Percentiles rank a stretch among this genome's conserved stretches.
Conservation (phyloP, 2,113 vertebrate species). For the Osmerus eperlanus region DNA sequence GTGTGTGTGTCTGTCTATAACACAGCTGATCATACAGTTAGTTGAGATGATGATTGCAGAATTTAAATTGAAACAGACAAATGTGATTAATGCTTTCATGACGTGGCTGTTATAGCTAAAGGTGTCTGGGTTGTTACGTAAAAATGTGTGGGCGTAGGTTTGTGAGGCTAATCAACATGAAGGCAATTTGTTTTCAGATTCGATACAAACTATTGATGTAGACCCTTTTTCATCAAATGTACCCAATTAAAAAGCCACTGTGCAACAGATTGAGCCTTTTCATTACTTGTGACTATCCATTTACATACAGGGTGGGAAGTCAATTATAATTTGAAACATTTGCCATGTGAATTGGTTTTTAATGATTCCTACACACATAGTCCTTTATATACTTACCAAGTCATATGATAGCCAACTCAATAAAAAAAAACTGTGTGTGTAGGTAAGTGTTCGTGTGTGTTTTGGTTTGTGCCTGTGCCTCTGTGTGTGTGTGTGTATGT, state of each 20-base stretch:
- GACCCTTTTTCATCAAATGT: neutral
- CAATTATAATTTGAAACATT: neutral
- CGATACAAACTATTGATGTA: neutral
- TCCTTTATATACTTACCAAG: neutral
- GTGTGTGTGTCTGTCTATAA: no score
- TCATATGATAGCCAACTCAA: conserved; percentile 17
- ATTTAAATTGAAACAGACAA: no score
- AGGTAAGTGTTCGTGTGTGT: neutral
- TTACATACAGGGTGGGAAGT: neutral
- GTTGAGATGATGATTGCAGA: no score
- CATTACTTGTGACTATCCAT: neutral
- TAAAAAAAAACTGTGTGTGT: neutral
- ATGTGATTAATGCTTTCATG: no score
- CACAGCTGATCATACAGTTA: no score
- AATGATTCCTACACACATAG: neutral
- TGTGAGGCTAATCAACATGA: neutral
- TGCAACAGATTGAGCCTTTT: neutral
- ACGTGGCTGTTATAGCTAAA: no score
- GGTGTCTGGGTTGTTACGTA: no score
- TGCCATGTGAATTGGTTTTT: conserved; percentile 15
- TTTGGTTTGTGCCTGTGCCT: neutral
- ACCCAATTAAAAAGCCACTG: neutral
- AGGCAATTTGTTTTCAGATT: neutral
- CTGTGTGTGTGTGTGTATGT: neutral
- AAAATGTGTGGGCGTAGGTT: no score